phyloP scores from a whole-genome alignment of 2,113 vertebrate species.

The Centropus unirufus region DNA sequence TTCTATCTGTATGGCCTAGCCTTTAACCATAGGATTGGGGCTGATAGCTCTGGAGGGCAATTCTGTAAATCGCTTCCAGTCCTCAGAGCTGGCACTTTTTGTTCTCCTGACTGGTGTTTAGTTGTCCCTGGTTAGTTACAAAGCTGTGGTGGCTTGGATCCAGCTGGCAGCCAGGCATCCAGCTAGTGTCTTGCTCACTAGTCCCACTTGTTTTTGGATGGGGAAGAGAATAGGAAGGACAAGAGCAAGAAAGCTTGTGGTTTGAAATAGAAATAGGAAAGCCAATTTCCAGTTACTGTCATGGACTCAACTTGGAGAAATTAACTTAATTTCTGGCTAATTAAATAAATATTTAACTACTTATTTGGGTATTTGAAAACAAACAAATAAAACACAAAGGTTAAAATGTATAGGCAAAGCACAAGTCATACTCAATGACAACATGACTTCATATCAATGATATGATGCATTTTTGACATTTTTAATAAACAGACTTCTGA shows the following conservation, averaged over 20 bases:
- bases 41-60: not conserved
- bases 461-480: not conserved
- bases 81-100: not conserved
- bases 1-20: not conserved
- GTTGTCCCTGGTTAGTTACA: not conserved
- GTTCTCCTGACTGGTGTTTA: not conserved
- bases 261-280: not conserved
- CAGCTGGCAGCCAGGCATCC: not conserved
- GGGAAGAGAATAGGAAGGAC: not conserved
- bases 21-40: not conserved
- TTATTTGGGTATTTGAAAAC: not conserved
- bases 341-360: not conserved
- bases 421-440: not conserved
- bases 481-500: conserved; percentile 3
- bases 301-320: not conserved
- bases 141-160: not conserved
- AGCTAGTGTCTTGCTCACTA: rapidly evolving
- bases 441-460: not conserved
- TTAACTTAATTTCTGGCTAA: not conserved
- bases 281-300: not conserved
- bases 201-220: not conserved
- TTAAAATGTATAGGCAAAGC: not conserved
- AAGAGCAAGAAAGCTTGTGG: not conserved
- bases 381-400: not conserved
- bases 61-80: not conserved